Percentiles rank a stretch among this genome's conserved stretches.
phyloP scores from a whole-genome alignment of 2,888 invertebrate genomes.

The Ormia ochracea region DNA sequence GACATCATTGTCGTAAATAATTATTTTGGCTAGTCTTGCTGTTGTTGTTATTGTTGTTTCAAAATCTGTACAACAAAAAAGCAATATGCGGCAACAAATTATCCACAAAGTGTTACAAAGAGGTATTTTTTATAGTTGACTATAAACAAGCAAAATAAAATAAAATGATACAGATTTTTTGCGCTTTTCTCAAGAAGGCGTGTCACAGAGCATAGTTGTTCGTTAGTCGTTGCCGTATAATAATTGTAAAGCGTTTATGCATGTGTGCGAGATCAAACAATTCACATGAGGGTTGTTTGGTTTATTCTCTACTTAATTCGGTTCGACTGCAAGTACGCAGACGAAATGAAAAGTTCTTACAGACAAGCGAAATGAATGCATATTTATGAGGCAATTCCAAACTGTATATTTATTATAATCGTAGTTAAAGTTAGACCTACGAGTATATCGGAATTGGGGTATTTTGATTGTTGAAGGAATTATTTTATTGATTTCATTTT shows the following conservation, averaged over 20 bases:
- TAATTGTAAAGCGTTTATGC: constrained; percentile 20
- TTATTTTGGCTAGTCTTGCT: constrained; percentile 13
- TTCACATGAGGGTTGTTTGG: constrained; percentile 44
- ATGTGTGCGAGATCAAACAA: constrained; percentile 22
- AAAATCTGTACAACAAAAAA: constrained; percentile 41
- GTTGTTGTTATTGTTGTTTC: not conserved
- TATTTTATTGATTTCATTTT: too few relatives aligned
- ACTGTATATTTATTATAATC: too few relatives aligned
- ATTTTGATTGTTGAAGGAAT: too few relatives aligned
- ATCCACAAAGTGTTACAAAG: constrained; percentile 61
- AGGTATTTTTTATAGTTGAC: constrained; percentile 36
- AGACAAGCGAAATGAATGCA: too few relatives aligned
- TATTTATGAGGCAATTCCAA: too few relatives aligned
- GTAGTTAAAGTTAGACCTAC: too few relatives aligned
- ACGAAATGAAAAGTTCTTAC: not conserved
- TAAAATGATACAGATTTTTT: constrained; percentile 47
- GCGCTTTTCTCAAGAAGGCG: constrained; percentile 42
- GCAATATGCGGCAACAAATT: constrained; percentile 57
- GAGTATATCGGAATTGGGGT: too few relatives aligned
- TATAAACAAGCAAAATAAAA: constrained; percentile 37
- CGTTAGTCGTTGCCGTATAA: constrained; percentile 51
- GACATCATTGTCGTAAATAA: constrained; percentile 54
- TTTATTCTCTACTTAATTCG: not conserved
- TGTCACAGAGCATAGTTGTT: constrained; percentile 55
- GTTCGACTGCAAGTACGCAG: not conserved